phyloP scores from a whole-genome alignment of 2,888 invertebrate genomes.

The Metallyticus violacea region DNA sequence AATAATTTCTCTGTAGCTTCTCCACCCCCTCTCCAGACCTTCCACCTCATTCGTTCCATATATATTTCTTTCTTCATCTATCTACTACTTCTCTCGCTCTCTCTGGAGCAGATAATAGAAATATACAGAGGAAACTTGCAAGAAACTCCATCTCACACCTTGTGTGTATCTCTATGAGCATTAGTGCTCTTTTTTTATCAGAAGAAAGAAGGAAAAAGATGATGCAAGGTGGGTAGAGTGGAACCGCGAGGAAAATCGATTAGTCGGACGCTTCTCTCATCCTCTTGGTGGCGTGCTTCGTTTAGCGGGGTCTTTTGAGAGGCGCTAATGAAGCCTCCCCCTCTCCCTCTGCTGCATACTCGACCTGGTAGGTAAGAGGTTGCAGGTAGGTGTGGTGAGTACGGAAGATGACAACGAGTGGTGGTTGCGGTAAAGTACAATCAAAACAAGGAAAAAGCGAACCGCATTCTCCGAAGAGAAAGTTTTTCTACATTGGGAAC shows the following conservation, averaged over 20 bases:
- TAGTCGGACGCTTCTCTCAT: neutral
- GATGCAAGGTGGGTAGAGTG: neutral
- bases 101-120: neutral
- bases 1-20: neutral
- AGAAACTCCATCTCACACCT: neutral
- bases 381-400: neutral
- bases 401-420: neutral
- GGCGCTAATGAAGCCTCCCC: slow-evolving; percentile 15
- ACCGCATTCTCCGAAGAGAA: neutral
- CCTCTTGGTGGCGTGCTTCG: neutral
- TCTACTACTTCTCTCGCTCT: neutral
- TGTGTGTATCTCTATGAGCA: neutral
- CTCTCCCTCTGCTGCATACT: neutral
- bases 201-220: neutral
- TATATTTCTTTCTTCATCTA: neutral
- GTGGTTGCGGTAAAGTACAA: neutral
- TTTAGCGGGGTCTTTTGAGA: slow-evolving; percentile 4
- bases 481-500: neutral
- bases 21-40: neutral
- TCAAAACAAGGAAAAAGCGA: neutral
- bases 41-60: neutral
- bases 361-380: neutral
- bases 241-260: slow-evolving; percentile 16
- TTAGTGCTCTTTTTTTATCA: neutral
- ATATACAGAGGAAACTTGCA: neutral